phyloP scores from a whole-genome alignment of 35 echinoderm and acorn worm species.

The Heliocidaris tuberculata region DNA sequence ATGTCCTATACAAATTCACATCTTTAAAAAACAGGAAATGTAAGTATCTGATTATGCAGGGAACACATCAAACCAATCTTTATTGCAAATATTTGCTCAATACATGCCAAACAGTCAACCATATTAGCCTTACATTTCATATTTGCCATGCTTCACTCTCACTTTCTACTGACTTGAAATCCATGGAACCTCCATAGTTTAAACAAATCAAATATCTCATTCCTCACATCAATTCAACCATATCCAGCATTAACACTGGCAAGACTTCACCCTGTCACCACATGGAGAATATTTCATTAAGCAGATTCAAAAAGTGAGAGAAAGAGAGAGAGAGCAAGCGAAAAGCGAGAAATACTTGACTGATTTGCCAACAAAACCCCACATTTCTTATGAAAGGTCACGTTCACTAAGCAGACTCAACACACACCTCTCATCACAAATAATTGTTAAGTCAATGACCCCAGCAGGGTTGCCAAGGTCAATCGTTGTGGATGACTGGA shows the following conservation, averaged over 20 bases:
- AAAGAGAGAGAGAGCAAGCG: not conserved
- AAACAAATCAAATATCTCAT: conserved; percentile 13
- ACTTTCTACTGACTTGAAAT: not conserved
- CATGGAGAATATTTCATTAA: not conserved
- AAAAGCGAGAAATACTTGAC: conserved; percentile 4
- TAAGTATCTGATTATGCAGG: not conserved
- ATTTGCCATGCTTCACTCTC: not conserved
- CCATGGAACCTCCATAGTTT: not conserved
- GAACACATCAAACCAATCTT: not conserved
- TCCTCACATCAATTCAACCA: conserved; percentile 9
- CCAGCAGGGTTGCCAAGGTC: conserved; percentile 30
- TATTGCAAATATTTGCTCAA: not conserved
- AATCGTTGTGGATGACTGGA: conserved; percentile 20
- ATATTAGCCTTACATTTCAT: not conserved
- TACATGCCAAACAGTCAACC: not conserved
- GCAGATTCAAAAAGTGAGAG: not conserved
- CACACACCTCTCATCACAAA: conserved; percentile 29
- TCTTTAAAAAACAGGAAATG: not conserved
- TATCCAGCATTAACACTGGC: not conserved
- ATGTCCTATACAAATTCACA: not conserved
- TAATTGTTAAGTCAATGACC: conserved; percentile 39
- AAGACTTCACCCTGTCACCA: not conserved
- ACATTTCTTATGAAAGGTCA: conserved; percentile 1
- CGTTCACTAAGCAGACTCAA: not conserved
- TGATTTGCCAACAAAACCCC: not conserved